Evolutionary conservation across 2,113 vertebrate genomes (phyloP).

Genomic region (Opisthocomus hoazin): DNA sequence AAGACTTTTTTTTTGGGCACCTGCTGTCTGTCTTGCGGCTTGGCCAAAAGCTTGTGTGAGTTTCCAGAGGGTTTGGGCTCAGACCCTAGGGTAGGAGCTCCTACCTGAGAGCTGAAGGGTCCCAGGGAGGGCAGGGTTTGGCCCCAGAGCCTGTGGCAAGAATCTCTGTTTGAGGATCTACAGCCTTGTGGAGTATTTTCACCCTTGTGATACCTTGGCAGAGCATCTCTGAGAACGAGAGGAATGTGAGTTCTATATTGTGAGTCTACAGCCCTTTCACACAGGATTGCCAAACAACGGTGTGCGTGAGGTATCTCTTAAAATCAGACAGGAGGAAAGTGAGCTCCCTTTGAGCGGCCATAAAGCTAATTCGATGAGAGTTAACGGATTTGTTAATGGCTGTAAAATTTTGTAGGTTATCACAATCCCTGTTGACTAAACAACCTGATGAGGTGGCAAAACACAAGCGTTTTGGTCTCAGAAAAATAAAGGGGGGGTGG

Average conservation of each 20-base stretch:
- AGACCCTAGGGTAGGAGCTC: not conserved
- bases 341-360: not conserved
- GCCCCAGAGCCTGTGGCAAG: rapidly evolving
- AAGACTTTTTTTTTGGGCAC: not conserved
- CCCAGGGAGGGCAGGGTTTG: not conserved
- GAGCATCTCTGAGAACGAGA: not conserved
- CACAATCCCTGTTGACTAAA: not conserved
- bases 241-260: not conserved
- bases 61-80: not conserved
- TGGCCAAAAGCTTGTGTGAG: not conserved
- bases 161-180: not conserved
- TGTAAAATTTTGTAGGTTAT: not conserved
- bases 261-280: not conserved
- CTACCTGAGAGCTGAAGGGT: not conserved
- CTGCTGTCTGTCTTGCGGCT: rapidly evolving
- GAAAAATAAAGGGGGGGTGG: too few relatives aligned
- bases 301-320: rapidly evolving
- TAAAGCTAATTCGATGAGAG: not conserved
- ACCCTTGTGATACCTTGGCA: not conserved
- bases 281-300: not conserved
- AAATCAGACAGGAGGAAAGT: not conserved
- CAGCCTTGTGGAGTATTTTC: rapidly evolving
- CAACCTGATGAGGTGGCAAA: not conserved
- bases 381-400: not conserved
- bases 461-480: rapidly evolving